phyloP scores from a whole-genome alignment of 2,113 vertebrate species.

The Hyaena hyaena region DNA sequence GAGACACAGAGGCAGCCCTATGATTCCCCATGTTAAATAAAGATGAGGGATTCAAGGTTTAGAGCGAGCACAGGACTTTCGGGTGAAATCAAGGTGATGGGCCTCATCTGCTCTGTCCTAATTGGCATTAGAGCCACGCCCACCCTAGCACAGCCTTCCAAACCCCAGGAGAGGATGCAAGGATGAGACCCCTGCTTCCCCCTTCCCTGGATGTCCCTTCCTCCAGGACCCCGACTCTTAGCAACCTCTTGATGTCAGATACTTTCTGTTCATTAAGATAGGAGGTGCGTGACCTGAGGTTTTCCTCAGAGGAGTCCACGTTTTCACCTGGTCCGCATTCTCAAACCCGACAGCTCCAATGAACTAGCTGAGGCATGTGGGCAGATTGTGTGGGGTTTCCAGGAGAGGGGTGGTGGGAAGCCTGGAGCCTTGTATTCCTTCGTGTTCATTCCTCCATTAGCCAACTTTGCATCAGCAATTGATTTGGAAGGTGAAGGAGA shows the following conservation, averaged over 20 bases:
- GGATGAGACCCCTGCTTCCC: fast-evolving
- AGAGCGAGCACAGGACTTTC: not conserved
- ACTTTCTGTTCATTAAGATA: not conserved
- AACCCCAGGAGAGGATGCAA: fast-evolving
- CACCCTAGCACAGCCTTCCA: not conserved
- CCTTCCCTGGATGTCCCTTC: not conserved
- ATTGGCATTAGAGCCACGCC: not conserved
- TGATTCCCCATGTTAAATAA: not conserved
- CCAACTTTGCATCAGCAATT: not conserved
- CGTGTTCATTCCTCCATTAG: not conserved
- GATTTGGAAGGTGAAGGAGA: not conserved
- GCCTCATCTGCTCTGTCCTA: not conserved
- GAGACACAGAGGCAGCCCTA: too few relatives aligned
- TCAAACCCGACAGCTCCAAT: not conserved
- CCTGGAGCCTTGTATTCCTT: not conserved
- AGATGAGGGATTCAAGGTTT: not conserved
- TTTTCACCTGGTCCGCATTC: not conserved
- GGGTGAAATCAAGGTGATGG: not conserved
- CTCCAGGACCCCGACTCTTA: not conserved
- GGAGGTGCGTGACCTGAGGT: not conserved
- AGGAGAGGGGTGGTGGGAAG: not conserved
- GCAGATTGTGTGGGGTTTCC: not conserved
- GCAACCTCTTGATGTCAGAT: too few relatives aligned
- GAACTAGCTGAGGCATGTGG: not conserved
- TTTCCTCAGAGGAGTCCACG: not conserved